Evolutionary conservation across 1,140 invertebrate species (phyloP).

Genomic region (Micrasema minimum): DNA sequence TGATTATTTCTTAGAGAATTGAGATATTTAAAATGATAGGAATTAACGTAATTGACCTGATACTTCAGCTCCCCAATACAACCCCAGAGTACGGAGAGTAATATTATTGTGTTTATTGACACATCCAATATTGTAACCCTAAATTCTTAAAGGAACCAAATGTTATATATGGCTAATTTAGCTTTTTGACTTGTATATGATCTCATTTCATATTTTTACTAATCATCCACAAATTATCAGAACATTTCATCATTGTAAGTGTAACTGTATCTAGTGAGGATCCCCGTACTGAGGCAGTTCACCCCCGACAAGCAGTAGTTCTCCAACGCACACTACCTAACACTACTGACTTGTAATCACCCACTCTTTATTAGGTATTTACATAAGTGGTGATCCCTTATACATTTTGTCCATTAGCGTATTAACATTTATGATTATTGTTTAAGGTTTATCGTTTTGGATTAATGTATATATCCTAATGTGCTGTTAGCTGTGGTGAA

Average conservation of each 20-base stretch:
- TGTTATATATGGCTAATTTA: constrained; percentile 14
- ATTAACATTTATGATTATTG: constrained; percentile 36
- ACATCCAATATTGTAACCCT: constrained; percentile 1
- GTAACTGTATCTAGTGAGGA: neutral
- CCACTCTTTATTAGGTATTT: constrained; percentile 3
- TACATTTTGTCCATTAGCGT: constrained; percentile 38
- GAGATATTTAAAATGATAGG: constrained; percentile 5
- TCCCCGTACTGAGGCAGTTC: no score
- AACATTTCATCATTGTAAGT: neutral
- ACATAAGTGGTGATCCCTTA: constrained; percentile 28
- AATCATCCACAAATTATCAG: constrained; percentile 15
- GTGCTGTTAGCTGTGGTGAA: constrained; percentile 34
- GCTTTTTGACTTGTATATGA: constrained; percentile 31
- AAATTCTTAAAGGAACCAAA: neutral
- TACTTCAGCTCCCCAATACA: neutral
- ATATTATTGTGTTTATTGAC: constrained; percentile 10
- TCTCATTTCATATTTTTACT: constrained; percentile 32
- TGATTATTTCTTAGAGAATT: constrained; percentile 19
- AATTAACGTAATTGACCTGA: constrained; percentile 8
- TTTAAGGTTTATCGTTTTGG: constrained; percentile 30
- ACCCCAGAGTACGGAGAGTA: neutral
- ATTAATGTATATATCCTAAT: constrained; percentile 42
- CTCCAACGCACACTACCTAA: no score
- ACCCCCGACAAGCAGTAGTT: no score
- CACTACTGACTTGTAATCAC: no score